These are phyloP conservation scores for Phymatocera aterrima DNA, from an alignment of 2,888 invertebrate genomes.

Conservation along the genomic window DNA sequence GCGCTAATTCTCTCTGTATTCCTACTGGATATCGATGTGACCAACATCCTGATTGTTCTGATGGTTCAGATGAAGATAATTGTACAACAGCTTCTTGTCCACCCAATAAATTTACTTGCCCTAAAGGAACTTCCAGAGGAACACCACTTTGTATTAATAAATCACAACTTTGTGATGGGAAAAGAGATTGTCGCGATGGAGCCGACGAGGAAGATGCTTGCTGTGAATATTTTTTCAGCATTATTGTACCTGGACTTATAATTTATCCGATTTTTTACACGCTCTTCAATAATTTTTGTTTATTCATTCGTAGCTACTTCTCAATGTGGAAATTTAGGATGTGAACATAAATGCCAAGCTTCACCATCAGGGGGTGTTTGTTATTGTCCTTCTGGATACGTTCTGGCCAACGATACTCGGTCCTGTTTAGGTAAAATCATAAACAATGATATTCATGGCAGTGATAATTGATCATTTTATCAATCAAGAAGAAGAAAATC, in stretches of 20 bases:
- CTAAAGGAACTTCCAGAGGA: constrained; percentile 83
- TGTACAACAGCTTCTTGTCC: constrained; percentile 92
- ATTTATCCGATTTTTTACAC: background rate
- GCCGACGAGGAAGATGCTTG: constrained; percentile 93
- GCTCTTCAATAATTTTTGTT: background rate
- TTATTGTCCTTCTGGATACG: constrained; percentile 90
- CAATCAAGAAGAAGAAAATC: too few species aligned
- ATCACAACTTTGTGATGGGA: constrained; percentile 92
- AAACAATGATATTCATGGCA: too few species aligned
- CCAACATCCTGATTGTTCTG: constrained; percentile 93
- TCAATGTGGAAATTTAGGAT: constrained; percentile 89
- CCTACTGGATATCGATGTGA: constrained; percentile 91
- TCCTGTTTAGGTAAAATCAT: constrained; percentile 90
- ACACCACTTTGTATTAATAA: constrained; percentile 92
- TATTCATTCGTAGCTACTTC: constrained; percentile 80
- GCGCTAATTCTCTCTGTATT: constrained; percentile 95
- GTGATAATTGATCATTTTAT: too few species aligned
- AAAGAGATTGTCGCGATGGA: constrained; percentile 92
- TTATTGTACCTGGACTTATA: background rate
- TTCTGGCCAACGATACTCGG: constrained; percentile 88
- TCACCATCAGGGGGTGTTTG: constrained; percentile 94
- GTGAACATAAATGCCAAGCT: constrained; percentile 94
- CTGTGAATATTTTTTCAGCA: constrained; percentile 80
- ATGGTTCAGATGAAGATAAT: constrained; percentile 92
- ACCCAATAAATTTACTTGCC: constrained; percentile 93